These are phyloP conservation scores for Pseudomyrmex flavicornis DNA, from an alignment of 1,140 invertebrate genomes.

Conservation along the genomic window DNA sequence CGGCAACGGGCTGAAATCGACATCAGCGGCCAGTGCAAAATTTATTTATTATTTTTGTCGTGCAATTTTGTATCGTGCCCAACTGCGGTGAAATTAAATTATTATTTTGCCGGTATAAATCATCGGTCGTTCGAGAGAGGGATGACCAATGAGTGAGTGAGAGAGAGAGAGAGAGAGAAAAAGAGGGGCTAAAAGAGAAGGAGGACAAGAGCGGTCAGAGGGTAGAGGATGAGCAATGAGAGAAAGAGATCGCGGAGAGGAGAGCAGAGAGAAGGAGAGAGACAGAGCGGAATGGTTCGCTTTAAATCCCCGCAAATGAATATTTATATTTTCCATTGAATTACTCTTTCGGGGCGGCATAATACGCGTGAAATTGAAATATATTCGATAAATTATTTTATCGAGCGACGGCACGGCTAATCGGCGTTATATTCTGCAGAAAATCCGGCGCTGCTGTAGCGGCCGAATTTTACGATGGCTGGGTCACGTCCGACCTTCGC, in stretches of 20 bases:
- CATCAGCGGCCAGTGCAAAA: slow-evolving; percentile 83
- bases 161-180: slow-evolving; percentile 4
- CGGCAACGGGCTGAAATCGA: slow-evolving; percentile 79
- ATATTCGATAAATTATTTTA: slow-evolving; percentile 85
- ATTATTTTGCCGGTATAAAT: slow-evolving; percentile 85
- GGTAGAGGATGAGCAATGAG: slow-evolving; percentile 49
- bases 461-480: slow-evolving; percentile 59
- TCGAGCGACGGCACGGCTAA: slow-evolving; percentile 81
- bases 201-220: slow-evolving; percentile 34
- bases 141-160: slow-evolving; percentile 62
- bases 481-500: slow-evolving; percentile 50
- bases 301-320: slow-evolving; percentile 85
- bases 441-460: slow-evolving; percentile 63
- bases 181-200: neutral
- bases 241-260: slow-evolving; percentile 8
- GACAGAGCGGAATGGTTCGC: slow-evolving; percentile 72
- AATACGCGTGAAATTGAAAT: slow-evolving; percentile 84
- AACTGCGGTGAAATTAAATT: slow-evolving; percentile 85
- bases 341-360: slow-evolving; percentile 84
- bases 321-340: slow-evolving; percentile 86
- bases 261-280: slow-evolving; percentile 12
- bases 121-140: slow-evolving; percentile 73
- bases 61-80: slow-evolving; percentile 84
- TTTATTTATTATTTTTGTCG: slow-evolving; percentile 86
- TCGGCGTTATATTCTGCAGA: slow-evolving; percentile 78